Evolutionary conservation across 2,797 vertebrate genomes (phyloP), one percentile per base, ranked within the genome.

Genomic region (Gymnothorax reevesii): DNA sequence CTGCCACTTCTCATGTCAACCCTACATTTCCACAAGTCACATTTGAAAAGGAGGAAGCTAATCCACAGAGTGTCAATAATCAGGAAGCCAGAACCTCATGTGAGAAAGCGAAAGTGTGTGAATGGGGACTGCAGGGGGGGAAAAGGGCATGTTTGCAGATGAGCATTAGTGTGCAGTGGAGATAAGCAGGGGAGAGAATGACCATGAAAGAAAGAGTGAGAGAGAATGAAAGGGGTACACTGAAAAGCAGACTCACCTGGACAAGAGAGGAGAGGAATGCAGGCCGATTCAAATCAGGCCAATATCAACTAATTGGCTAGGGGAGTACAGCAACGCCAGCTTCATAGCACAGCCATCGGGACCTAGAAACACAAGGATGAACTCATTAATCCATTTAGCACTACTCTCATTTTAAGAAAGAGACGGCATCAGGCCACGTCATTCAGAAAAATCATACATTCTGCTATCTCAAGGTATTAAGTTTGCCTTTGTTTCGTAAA

Each of bases 1-100:
- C 77, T 80, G 77, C 77, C 77, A 80, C 77, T 20, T 80, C 22
- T 52, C 77, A 54, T 80, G 77, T 80, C 77, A 80, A 12, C 52
- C 52, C 52, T 17, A 12, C 20, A 20, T 55, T 80, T 80, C 77
- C 77, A 80, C 52, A n/a, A 80, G 77, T 80, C 52, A 55, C 49
- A 8, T 80, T 49, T 80, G 1, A 55, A 80, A 80, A 12, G 52
- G 49, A 80, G 77, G 52, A 54, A 7, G 5, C 77, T 55, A 80
- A 55, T 80, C 52, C 77, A 55, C 13, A 7, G 77, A 15, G 69
- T 73, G 69, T 73, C 69, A 42, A 73, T 73, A 73, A 27, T 42
- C 25, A 73, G 33, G 69, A 12, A 42, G 25, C 69, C 33, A 77
- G 52, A 49, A 52, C 73, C 13, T 15, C 10, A 52, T n/a, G 52